Base-by-base conservation (phyloP, 2,113 vertebrate genomes). In the Ictalurus punctatus region DNA sequence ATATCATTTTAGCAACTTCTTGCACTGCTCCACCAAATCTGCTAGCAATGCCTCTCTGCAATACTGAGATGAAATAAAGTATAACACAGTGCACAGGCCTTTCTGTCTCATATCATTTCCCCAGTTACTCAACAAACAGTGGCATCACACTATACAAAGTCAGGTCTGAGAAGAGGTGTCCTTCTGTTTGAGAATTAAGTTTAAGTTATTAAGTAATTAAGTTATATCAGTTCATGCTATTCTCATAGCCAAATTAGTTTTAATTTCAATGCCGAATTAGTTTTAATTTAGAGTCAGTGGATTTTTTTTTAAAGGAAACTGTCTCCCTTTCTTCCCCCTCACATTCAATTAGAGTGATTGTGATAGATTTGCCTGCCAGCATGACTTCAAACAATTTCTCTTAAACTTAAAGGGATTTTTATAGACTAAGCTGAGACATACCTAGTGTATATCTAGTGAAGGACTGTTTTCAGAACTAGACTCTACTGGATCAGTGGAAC, bases 31-130 rank as follows among this genome's bases (percentile, higher is more conserved):
- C 6, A 34, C 25, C 25, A 65, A 87, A 34, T 21, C 27, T 34
- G 6, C 27, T 80, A 63, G 25, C 27, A 80, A 63, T 25, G n/a
- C 34, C 82, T 91, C 85, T 94, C 92, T 93, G 92, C 94, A 92
- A 83, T 92, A 93, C 94, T 94, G 78, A 92, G 86, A 95, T 90
- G 93, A 93, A 92, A 91, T 89, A 88, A 94, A 92, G 93, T 94
- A 93, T 93, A 92, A 92, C 93, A 92, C 86, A 91, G 81, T 84
- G 92, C 92, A 94, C 90, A 89, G 92, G 94, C 92, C 7, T 89
- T 92, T 94, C 69, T 94, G 85, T 90, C 91, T 83, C 92, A 89
- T 89, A 83, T 67, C 87, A 89, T 89, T 87, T 91, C 91, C 87
- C 56, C 87, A 88, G 87, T 91, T 92, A 93, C 93, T 94, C 92